phyloP scores from a whole-genome alignment of 2,888 invertebrate species.

The Aleiodes testaceus region DNA sequence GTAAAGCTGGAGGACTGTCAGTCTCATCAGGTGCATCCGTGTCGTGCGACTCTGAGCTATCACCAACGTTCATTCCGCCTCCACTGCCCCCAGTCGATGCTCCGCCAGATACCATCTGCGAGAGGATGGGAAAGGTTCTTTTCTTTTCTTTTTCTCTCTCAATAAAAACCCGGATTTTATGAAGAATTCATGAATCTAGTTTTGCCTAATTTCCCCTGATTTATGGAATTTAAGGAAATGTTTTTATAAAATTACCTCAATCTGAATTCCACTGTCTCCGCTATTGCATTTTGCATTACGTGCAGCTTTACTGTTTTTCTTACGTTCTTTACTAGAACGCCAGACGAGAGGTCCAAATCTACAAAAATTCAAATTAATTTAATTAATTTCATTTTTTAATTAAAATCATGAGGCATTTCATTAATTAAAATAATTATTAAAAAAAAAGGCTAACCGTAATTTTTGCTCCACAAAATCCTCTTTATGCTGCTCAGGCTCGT shows the following conservation, averaged over 20 bases:
- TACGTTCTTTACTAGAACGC: slow-evolving; percentile 82
- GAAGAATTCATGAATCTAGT: neutral
- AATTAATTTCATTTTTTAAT: neutral
- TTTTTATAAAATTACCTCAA: slow-evolving; percentile 73
- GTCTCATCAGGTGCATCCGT: slow-evolving; percentile 75
- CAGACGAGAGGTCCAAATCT: slow-evolving; percentile 83
- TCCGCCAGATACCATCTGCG: slow-evolving; percentile 75
- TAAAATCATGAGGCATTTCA: no score
- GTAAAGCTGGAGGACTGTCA: slow-evolving; percentile 76
- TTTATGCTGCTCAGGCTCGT: slow-evolving; percentile 57
- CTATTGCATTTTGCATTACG: slow-evolving; percentile 83
- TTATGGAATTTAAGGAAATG: neutral
- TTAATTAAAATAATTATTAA: no score
- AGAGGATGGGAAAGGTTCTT: slow-evolving; percentile 48
- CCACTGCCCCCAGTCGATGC: slow-evolving; percentile 70
- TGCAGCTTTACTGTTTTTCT: slow-evolving; percentile 80
- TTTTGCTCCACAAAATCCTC: slow-evolving; percentile 66
- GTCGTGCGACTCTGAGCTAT: slow-evolving; percentile 78
- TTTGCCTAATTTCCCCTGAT: neutral
- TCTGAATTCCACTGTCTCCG: slow-evolving; percentile 84
- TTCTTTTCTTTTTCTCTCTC: slow-evolving; percentile 25
- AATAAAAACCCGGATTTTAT: neutral
- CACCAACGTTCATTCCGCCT: slow-evolving; percentile 72
- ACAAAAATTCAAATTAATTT: slow-evolving; percentile 44
- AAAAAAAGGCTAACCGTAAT: slow-evolving; percentile 62